phyloP scores from a whole-genome alignment of 2,888 invertebrate genomes.

The Margaritifera margaritifera region DNA sequence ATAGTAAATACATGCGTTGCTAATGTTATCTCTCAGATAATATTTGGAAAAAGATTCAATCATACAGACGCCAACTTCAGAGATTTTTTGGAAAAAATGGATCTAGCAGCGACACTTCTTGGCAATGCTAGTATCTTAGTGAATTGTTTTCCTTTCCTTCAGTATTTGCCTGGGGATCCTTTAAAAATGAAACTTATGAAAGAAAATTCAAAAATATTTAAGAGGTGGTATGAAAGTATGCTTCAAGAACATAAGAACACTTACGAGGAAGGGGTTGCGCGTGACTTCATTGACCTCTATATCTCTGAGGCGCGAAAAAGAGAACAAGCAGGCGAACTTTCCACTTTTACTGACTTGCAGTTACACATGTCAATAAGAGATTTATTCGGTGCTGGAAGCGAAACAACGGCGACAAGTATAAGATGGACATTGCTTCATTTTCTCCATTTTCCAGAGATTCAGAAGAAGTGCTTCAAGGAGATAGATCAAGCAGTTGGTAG shows the following conservation, averaged over 20 bases:
- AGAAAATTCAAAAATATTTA: background rate
- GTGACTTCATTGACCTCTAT: conserved; percentile 20
- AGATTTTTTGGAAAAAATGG: no score
- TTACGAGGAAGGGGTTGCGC: conserved; percentile 7
- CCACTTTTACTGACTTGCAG: conserved; percentile 25
- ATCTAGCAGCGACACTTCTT: no score
- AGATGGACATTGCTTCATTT: conserved; percentile 88
- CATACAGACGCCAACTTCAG: background rate
- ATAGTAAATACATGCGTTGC: conserved; percentile 30
- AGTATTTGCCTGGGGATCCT: conserved; percentile 8
- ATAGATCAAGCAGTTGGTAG: conserved; percentile 66
- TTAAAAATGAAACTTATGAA: conserved; percentile 7
- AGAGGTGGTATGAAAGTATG: conserved; percentile 8
- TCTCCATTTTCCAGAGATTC: conserved; percentile 82
- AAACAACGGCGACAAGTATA: conserved; percentile 87
- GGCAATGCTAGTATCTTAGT: no score
- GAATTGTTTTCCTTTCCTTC: no score
- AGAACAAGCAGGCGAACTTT: background rate
- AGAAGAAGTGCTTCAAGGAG: conserved; percentile 37
- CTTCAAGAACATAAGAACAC: conserved; percentile 6
- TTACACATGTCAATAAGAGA: conserved; percentile 34
- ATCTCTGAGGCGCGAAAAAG: conserved; percentile 16
- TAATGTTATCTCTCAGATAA: conserved; percentile 39
- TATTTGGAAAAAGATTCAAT: conserved; percentile 23
- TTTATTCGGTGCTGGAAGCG: conserved; percentile 70